Evolutionary conservation across 1,140 invertebrate genomes (phyloP).

Genomic region (Sitodiplosis mosellana): DNA sequence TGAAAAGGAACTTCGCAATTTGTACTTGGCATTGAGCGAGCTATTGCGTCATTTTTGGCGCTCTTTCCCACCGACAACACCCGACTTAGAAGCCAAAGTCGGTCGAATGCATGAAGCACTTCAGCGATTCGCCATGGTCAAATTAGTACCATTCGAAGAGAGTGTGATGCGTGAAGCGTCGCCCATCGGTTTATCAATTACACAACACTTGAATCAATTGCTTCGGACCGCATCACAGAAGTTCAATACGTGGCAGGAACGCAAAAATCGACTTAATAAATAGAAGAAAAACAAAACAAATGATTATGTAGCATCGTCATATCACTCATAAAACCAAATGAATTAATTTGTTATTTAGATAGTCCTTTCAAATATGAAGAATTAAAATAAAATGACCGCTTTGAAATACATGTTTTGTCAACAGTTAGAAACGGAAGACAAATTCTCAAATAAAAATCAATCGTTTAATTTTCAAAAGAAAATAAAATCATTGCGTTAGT

Average conservation of each 20-base stretch:
- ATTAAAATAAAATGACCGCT: too few species aligned
- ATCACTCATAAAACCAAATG: too few species aligned
- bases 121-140: conserved; percentile 69
- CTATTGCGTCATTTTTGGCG: conserved; percentile 85
- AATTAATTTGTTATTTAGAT: too few species aligned
- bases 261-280: conserved; percentile 31
- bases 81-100: conserved; percentile 60
- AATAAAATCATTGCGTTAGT: too few species aligned
- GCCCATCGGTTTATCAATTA: conserved; percentile 58
- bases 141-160: conserved; percentile 69
- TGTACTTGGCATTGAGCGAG: conserved; percentile 74
- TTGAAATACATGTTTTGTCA: too few species aligned
- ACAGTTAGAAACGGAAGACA: too few species aligned
- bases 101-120: conserved; percentile 73
- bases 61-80: conserved; percentile 74
- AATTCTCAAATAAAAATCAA: too few species aligned
- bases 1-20: conserved; percentile 59
- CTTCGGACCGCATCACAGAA: conserved; percentile 65
- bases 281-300: conserved; percentile 7
- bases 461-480: too few species aligned
- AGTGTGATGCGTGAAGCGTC: conserved; percentile 55
- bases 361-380: too few species aligned
- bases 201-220: conserved; percentile 71
- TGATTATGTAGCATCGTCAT: not conserved
- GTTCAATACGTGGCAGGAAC: conserved; percentile 66